Conservation (phyloP, 2,113 vertebrate species). For the Bufo bufo region DNA sequence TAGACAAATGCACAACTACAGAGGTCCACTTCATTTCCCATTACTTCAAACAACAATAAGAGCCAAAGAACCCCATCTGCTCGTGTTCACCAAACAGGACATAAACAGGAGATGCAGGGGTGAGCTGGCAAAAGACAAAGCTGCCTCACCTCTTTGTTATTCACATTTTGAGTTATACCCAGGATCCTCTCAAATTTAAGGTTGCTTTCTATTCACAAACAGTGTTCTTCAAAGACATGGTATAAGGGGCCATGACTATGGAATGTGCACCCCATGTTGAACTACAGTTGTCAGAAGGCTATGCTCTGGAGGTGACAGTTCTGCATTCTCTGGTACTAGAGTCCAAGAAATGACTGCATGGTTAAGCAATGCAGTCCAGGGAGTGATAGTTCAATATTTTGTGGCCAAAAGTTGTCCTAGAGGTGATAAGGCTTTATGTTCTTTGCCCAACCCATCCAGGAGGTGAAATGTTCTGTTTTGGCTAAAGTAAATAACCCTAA, state of each 20-base stretch:
- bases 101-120: neutral
- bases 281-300: constrained; percentile 9
- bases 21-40: neutral
- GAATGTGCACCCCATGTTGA: constrained; percentile 24
- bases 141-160: neutral
- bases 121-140: constrained; percentile 7
- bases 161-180: constrained; percentile 4
- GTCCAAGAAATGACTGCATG: constrained; percentile 46
- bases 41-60: neutral
- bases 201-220: constrained; percentile 38
- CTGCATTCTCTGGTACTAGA: neutral
- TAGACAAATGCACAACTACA: constrained; percentile 1
- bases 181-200: constrained; percentile 6
- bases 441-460: constrained; percentile 32
- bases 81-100: neutral
- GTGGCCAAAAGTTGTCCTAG: constrained; percentile 32
- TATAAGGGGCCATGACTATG: neutral
- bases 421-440: constrained; percentile 48
- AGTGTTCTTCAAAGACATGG: neutral
- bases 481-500: neutral
- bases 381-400: constrained; percentile 33
- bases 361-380: constrained; percentile 29
- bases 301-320: constrained; percentile 16
- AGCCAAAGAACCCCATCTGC: neutral
- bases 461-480: constrained; percentile 38